Base-by-base conservation (phyloP, 1,140 invertebrate genomes). In the Acyrthosiphon pisum region DNA sequence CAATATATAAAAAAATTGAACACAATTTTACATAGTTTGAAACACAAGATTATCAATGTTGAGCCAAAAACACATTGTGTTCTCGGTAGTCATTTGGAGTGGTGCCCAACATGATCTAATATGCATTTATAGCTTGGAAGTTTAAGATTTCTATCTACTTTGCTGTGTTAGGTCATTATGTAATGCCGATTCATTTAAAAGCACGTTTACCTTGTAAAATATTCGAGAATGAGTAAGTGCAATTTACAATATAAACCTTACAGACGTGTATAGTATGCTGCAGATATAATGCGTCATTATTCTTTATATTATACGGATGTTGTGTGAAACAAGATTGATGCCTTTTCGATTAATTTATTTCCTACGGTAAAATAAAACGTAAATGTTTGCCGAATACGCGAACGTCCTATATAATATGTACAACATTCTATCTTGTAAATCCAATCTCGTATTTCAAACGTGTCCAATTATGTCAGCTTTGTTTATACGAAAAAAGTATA, bases 1-100 rank as follows among this genome's bases (percentile, higher is more conserved):
- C 11, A 18, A 26, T 41, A 22, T 26, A 44, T 30, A 84, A 8
- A 84, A 41, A 87, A 48, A 87, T 46, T 87, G 11, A 46, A 87
- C 84, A n/a, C 1, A 30, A n/a, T 87, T 87, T 26, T 46, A 87
- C 23, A 87, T 37, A 30, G 14, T 6, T 87, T n/a, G 18, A 87
- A 26, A 46, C 41, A 30, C 18, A 46, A 46, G 46, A 87, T 44
- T 46, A 50, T 53, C n/a, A 53, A 88, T 23, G 3, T 53, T 35
- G 87, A 88, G 46, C 87, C 87, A 88, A 88, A 35, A 88, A 48
- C 86, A 48, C 87, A 88, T 35, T 53, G 48, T 88, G 11, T 23
- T 22, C 14, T 50, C 20, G n/a, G 44, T 30, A 44, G 84, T 87
- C 30, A 35, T 89, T 89, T 89, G 87, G 87, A n/a, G n/a, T 89